Percentiles rank a stretch among this genome's conserved stretches.
Conservation (phyloP, 2,888 invertebrate genomes). For the Dryocosmus kuriphilus region DNA sequence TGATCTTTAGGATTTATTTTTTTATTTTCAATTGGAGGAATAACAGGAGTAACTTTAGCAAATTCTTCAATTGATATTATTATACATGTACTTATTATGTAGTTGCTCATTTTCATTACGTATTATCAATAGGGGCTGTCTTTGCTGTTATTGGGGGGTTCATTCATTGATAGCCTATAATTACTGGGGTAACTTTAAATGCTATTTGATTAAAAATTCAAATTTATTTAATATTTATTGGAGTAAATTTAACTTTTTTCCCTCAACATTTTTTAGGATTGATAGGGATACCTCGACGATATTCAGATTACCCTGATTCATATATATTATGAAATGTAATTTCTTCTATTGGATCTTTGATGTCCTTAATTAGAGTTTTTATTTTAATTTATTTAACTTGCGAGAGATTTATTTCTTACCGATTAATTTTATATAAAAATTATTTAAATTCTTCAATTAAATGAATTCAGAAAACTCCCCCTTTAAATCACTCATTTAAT, state of each 20-base stretch:
- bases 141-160: no score
- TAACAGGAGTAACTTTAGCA: no score
- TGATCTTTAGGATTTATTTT: no score
- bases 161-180: no score
- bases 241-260: constrained; percentile 89
- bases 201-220: constrained; percentile 79
- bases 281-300: constrained; percentile 87
- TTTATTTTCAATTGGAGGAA: no score
- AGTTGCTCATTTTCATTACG: no score
- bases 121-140: no score
- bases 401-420: constrained; percentile 81
- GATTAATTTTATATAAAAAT: constrained; percentile 76
- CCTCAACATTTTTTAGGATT: constrained; percentile 87
- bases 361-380: constrained; percentile 81
- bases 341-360: constrained; percentile 84
- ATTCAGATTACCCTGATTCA: constrained; percentile 85
- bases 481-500: constrained; percentile 59
- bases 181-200: no score
- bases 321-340: constrained; percentile 84
- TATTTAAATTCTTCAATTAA: constrained; percentile 81
- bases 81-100: no score
- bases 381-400: constrained; percentile 82
- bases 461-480: constrained; percentile 79
- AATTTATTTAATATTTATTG: constrained; percentile 86
- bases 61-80: no score